These are phyloP conservation scores for Salminus brasiliensis DNA, from an alignment of 2,113 vertebrate genomes.

Conservation along the genomic window DNA sequence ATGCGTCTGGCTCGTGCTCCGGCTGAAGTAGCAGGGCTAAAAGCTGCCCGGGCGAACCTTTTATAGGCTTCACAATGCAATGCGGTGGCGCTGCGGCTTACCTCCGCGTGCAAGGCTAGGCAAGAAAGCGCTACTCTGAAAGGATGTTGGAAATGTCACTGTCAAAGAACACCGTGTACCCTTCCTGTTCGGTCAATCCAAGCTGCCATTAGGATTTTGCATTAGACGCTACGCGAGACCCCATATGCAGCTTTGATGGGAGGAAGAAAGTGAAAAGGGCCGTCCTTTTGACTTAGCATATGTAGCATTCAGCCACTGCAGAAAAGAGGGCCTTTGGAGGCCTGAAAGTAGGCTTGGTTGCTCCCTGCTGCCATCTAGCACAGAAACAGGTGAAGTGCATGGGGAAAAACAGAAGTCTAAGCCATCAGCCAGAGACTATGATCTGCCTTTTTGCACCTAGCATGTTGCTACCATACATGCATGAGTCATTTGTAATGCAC, in stretches of 20 bases:
- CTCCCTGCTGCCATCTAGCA: conserved; percentile 49
- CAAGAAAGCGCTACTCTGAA: not conserved
- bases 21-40: not conserved
- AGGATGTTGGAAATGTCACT: conserved; percentile 26
- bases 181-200: not conserved
- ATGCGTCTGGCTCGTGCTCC: conserved; percentile 58
- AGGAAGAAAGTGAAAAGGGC: not conserved
- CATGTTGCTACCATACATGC: too few relatives aligned
- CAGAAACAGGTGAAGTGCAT: conserved; percentile 8
- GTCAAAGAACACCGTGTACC: not conserved
- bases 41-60: not conserved
- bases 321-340: not conserved
- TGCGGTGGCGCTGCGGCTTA: not conserved
- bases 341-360: not conserved
- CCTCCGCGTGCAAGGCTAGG: not conserved
- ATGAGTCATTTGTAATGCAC: not conserved
- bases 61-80: conserved; percentile 7
- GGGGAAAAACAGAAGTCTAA: not conserved
- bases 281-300: not conserved
- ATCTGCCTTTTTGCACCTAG: not conserved
- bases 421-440: not conserved
- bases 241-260: not conserved
- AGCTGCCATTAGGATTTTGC: conserved; percentile 17
- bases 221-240: conserved; percentile 14
- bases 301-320: not conserved